Percentiles rank a stretch among this genome's conserved stretches.
Conservation (phyloP, 1,140 invertebrate genomes). For the Drosophila elegans region DNA sequence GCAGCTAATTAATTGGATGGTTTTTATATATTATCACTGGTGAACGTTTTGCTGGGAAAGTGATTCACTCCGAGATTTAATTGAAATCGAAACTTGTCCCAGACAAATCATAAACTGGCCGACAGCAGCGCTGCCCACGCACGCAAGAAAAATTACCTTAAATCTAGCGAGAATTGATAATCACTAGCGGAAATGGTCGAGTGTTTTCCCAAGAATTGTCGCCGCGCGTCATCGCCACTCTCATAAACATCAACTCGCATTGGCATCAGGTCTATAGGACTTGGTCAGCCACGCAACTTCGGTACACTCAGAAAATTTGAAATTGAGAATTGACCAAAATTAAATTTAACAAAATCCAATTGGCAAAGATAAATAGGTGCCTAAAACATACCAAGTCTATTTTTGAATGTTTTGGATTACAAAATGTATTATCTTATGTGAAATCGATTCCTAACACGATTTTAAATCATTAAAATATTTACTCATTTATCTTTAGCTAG, state of each 20-base stretch:
- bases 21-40: conserved; percentile 20
- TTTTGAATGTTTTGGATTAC: too few relatives aligned
- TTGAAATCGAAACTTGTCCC: conserved; percentile 51
- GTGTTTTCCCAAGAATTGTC: conserved; percentile 66
- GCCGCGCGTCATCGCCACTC: conserved; percentile 54
- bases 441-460: too few relatives aligned
- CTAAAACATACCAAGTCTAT: too few relatives aligned
- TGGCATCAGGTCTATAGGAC: conserved; percentile 42
- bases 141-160: conserved; percentile 65
- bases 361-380: too few relatives aligned
- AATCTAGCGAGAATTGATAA: conserved; percentile 66
- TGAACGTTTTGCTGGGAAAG: neutral
- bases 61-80: conserved; percentile 45
- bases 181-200: conserved; percentile 64
- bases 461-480: too few relatives aligned
- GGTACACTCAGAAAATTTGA: neutral
- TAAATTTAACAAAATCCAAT: too few relatives aligned
- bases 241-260: conserved; percentile 47
- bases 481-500: too few relatives aligned
- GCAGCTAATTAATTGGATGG: conserved; percentile 52
- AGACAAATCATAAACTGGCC: conserved; percentile 45
- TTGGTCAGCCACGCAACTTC: neutral
- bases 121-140: conserved; percentile 34
- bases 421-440: too few relatives aligned
- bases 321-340: too few relatives aligned